phyloP scores from a whole-genome alignment of 2,113 vertebrate genomes.

The Perca fluviatilis region DNA sequence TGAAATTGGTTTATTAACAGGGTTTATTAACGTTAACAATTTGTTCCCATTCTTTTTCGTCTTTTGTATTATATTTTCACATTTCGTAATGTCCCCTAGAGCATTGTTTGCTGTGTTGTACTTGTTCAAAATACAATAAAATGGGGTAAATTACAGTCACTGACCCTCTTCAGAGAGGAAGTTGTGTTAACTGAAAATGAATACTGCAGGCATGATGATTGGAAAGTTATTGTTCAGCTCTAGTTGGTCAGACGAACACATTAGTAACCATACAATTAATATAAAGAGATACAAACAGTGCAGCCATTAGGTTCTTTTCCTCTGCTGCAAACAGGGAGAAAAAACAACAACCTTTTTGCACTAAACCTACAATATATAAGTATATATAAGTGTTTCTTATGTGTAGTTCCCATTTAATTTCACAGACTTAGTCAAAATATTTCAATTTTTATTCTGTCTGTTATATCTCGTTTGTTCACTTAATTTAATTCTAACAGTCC shows the following conservation, averaged over 20 bases:
- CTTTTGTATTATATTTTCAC: neutral
- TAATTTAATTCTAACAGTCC: neutral
- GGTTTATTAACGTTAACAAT: neutral
- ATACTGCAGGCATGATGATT: neutral
- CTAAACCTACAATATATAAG: neutral
- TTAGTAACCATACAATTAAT: neutral
- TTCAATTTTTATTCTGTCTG: neutral
- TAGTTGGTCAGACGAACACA: neutral
- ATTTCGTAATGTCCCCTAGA: neutral
- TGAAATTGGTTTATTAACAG: neutral
- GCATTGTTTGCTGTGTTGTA: conserved; percentile 1
- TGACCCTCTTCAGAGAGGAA: neutral
- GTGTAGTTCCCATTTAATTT: neutral
- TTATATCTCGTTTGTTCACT: neutral
- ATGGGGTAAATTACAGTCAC: neutral
- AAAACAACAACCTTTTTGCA: neutral
- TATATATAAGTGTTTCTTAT: neutral
- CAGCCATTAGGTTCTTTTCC: neutral
- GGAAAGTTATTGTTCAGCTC: neutral
- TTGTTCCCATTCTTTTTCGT: neutral
- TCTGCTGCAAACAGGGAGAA: neutral
- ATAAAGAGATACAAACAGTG: neutral
- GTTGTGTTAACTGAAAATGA: neutral
- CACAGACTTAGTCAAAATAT: neutral
- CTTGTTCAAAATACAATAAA: neutral